phyloP scores from a whole-genome alignment of 1,140 invertebrate genomes.

The Ridgeia piscesae region DNA sequence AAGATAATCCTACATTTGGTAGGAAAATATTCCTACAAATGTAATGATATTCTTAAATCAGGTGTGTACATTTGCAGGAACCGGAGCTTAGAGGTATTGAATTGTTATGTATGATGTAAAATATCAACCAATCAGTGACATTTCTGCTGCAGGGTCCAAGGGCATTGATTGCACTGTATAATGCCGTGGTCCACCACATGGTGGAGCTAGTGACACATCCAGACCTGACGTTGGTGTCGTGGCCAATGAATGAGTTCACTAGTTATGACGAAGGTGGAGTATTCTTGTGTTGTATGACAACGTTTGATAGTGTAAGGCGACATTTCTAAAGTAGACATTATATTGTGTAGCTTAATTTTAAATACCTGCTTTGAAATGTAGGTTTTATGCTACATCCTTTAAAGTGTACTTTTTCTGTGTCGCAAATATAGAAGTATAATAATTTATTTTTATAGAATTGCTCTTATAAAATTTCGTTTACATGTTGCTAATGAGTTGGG shows the following conservation, averaged over 20 bases:
- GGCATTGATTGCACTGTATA: constrained; percentile 40
- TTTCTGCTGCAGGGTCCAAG: constrained; percentile 35
- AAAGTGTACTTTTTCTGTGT: background rate
- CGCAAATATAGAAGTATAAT: background rate
- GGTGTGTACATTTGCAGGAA: no score
- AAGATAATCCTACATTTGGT: no score
- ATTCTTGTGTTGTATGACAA: background rate
- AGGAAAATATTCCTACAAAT: no score
- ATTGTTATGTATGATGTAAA: no score
- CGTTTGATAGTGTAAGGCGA: background rate
- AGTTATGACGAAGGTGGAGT: background rate
- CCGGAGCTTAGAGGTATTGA: no score
- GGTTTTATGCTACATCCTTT: background rate
- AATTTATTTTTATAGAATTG: constrained; percentile 6
- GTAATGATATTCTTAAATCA: no score
- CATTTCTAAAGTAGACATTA: background rate
- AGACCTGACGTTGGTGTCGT: constrained; percentile 35
- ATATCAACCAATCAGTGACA: background rate
- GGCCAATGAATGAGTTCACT: constrained; percentile 43
- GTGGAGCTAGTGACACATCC: constrained; percentile 31
- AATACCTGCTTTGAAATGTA: background rate
- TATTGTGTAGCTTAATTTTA: no score
- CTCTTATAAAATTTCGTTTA: background rate
- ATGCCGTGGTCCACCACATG: constrained; percentile 40
- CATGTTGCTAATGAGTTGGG: no score